Conservation (phyloP, 2,797 vertebrate species). For the Sebastes itinus region DNA sequence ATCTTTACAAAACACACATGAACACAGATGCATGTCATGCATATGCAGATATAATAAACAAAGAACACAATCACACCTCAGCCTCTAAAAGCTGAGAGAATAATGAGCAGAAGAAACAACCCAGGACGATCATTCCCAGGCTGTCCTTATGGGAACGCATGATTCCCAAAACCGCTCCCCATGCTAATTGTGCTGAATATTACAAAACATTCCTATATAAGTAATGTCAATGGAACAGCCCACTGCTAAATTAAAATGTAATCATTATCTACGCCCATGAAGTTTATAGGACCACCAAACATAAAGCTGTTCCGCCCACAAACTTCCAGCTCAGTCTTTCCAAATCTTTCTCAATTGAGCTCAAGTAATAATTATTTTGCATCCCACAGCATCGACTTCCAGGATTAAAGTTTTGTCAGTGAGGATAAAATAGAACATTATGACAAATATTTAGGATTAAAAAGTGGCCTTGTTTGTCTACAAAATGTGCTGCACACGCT, state of each 20-base stretch:
- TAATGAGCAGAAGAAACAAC: constrained; percentile 41
- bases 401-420: background rate
- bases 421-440: background rate
- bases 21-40: constrained; percentile 12
- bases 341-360: background rate
- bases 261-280: background rate
- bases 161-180: constrained; percentile 8
- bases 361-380: background rate
- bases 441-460: constrained; percentile 8
- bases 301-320: background rate
- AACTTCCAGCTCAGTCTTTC: background rate
- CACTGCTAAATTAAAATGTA: background rate
- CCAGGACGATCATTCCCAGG: constrained; percentile 47
- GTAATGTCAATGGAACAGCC: background rate
- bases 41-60: constrained; percentile 44
- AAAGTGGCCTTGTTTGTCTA: background rate
- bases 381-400: background rate
- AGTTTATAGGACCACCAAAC: background rate
- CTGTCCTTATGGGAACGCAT: constrained; percentile 7
- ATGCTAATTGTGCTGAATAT: constrained; percentile 16
- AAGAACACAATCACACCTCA: constrained; percentile 5
- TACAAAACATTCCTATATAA: constrained; percentile 4
- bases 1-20: constrained; percentile 27
- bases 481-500: background rate
- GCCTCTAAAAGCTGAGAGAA: constrained; percentile 17